phyloP scores from a whole-genome alignment of 2,797 vertebrate species.

The Gymnothorax javanicus region DNA sequence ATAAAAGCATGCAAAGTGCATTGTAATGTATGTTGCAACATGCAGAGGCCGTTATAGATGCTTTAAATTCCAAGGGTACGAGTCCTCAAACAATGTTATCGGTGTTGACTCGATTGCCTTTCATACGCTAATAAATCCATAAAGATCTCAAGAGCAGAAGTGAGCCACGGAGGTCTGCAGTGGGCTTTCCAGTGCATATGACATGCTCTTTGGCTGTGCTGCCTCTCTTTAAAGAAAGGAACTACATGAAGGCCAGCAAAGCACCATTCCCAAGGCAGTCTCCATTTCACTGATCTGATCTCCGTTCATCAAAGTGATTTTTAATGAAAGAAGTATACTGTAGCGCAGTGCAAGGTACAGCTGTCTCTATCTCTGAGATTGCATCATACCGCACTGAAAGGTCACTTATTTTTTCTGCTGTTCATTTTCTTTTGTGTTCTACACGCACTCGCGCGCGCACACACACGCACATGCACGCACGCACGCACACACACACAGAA shows the following conservation, averaged over 20 bases:
- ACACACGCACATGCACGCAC: constrained; percentile 1
- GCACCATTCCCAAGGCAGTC: neutral
- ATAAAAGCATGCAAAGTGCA: neutral
- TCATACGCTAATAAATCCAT: constrained; percentile 46
- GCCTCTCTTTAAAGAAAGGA: neutral
- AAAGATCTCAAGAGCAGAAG: constrained; percentile 37
- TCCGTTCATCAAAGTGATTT: neutral
- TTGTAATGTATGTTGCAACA: neutral
- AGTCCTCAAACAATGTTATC: neutral
- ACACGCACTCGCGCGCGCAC: neutral
- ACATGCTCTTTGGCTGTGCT: neutral
- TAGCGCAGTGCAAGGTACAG: neutral
- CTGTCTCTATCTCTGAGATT: neutral
- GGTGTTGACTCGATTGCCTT: neutral
- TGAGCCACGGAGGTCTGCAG: constrained; percentile 34
- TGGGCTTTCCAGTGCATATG: constrained; percentile 29
- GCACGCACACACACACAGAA: neutral
- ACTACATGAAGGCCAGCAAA: neutral
- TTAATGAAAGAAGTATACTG: neutral
- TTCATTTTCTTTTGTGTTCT: neutral
- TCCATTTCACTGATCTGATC: neutral
- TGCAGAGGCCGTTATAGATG: neutral
- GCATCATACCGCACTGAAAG: neutral
- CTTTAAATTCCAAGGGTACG: neutral
- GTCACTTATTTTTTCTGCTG: neutral